Conservation (phyloP, 2,113 vertebrate species). For the Hystrix cristata region DNA sequence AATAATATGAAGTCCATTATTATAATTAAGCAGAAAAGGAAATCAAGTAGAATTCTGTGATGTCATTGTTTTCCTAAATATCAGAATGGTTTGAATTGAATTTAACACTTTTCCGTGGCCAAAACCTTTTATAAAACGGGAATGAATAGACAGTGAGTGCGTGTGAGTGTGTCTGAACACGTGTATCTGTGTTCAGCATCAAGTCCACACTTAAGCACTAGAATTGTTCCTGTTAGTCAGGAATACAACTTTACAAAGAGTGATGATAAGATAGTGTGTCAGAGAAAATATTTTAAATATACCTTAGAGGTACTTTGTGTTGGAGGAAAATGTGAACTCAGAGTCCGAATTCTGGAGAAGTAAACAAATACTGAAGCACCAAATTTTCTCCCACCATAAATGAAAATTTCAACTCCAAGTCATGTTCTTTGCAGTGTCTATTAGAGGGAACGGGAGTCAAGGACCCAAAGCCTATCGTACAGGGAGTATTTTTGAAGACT, state of each 20-base stretch:
- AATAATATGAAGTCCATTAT: background rate
- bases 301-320: background rate
- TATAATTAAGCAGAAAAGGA: background rate
- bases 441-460: background rate
- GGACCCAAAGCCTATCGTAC: background rate
- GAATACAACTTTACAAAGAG: background rate
- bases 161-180: background rate
- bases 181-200: background rate
- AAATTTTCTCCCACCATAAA: background rate
- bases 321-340: background rate
- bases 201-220: background rate
- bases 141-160: background rate
- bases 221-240: constrained; percentile 15
- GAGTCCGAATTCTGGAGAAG: background rate
- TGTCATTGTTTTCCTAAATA: background rate
- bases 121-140: background rate
- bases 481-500: background rate
- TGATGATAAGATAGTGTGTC: background rate
- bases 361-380: background rate
- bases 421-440: background rate
- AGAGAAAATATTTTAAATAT: constrained; percentile 15
- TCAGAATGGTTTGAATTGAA: background rate
- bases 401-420: background rate
- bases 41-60: background rate
- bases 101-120: constrained; percentile 1